Percentiles rank a stretch among this genome's conserved stretches.
phyloP scores from a whole-genome alignment of 2,888 invertebrate species.

The Eucera pruinosa region DNA sequence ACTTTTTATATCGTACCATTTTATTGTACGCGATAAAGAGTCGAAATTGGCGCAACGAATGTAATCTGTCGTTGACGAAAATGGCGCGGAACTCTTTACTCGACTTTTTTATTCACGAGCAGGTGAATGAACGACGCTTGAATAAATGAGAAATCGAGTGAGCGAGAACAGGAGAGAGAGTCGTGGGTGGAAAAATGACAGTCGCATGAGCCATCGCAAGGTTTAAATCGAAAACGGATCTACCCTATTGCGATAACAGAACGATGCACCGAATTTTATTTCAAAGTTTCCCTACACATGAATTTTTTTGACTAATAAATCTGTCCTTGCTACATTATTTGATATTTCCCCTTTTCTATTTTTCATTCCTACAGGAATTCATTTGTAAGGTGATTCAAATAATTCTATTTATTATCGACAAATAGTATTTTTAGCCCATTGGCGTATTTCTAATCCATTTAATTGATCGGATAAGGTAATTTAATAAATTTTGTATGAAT shows the following conservation, averaged over 20 bases:
- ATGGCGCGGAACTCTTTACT: slow-evolving; percentile 33
- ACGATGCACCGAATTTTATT: slow-evolving; percentile 19
- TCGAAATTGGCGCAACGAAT: slow-evolving; percentile 23
- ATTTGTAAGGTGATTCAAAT: no score
- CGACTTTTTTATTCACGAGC: slow-evolving; percentile 42
- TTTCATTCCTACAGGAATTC: background rate
- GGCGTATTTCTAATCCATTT: background rate
- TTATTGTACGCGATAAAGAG: background rate
- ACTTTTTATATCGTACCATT: background rate
- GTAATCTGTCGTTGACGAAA: slow-evolving; percentile 36
- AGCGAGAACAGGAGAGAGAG: slow-evolving; percentile 19
- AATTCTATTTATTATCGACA: background rate
- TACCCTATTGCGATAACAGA: background rate
- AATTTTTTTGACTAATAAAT: background rate
- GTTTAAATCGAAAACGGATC: slow-evolving; percentile 34
- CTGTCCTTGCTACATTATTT: background rate
- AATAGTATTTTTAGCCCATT: background rate
- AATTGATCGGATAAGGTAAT: background rate
- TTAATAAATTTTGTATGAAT: background rate
- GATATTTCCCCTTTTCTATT: background rate
- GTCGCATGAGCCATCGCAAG: slow-evolving; percentile 8
- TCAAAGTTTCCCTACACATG: background rate
- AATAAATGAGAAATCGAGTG: slow-evolving; percentile 42
- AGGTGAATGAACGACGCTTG: slow-evolving; percentile 35
- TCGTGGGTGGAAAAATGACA: slow-evolving; percentile 24